phyloP scores from a whole-genome alignment of 1,140 invertebrate species.

The Dryas iulia region DNA sequence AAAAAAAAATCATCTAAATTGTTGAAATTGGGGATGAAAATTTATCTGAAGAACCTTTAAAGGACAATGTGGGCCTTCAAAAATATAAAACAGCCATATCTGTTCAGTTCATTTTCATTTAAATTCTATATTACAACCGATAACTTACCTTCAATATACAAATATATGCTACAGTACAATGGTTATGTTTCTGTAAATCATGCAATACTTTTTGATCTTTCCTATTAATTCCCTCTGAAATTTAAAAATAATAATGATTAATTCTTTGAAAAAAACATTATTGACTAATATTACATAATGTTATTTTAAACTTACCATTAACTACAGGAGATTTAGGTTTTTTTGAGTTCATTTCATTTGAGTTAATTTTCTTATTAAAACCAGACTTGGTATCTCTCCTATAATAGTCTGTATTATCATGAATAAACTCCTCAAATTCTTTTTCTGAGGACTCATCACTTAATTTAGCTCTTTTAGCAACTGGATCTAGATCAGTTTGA shows the following conservation, averaged over 20 bases:
- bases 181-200: conserved; percentile 44
- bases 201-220: conserved; percentile 55
- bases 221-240: conserved; percentile 45
- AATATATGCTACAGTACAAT: conserved; percentile 63
- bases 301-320: neutral
- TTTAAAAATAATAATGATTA: neutral
- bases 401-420: conserved; percentile 72
- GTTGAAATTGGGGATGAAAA: no score
- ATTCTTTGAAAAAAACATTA: neutral
- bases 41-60: no score
- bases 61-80: no score
- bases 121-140: no score
- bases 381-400: conserved; percentile 23
- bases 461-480: conserved; percentile 49
- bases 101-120: no score
- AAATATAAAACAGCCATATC: no score
- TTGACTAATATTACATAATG: neutral
- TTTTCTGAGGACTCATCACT: conserved; percentile 29
- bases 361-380: neutral
- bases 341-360: no score
- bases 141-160: conserved; percentile 62
- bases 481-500: conserved; percentile 39
- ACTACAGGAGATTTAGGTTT: neutral
- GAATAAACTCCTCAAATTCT: conserved; percentile 60
- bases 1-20: no score